Evolutionary conservation across 2,888 invertebrate genomes (phyloP).

Genomic region (Calameuta filiformis): DNA sequence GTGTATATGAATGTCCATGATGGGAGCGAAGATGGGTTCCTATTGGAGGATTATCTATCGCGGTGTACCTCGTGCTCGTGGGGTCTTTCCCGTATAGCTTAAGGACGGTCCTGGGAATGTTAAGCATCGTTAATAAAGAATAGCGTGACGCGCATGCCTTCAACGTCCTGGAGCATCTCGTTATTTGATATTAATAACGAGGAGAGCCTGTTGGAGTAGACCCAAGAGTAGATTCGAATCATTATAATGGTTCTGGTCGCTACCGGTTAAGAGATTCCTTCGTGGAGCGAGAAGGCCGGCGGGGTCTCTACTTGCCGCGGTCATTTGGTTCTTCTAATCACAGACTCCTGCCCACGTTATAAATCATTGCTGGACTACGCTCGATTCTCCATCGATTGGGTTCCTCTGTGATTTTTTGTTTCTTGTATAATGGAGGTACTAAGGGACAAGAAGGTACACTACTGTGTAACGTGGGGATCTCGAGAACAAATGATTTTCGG

Average conservation of each 20-base stretch:
- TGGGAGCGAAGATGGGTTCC: not conserved
- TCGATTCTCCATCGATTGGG: constrained; percentile 44
- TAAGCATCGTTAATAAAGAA: constrained; percentile 64
- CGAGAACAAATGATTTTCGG: not conserved
- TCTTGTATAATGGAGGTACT: not conserved
- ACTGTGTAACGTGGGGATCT: not conserved
- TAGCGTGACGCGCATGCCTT: constrained; percentile 56
- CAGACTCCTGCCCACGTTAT: constrained; percentile 45
- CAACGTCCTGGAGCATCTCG: constrained; percentile 56
- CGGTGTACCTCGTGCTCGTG: not conserved
- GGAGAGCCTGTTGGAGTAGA: constrained; percentile 19
- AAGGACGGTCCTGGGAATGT: constrained; percentile 32
- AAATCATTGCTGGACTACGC: constrained; percentile 46
- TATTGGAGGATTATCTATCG: not conserved
- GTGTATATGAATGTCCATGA: not conserved
- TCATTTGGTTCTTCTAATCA: constrained; percentile 57
- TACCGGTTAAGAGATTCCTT: constrained; percentile 55
- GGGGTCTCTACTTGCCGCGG: constrained; percentile 29
- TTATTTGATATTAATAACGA: constrained; percentile 66
- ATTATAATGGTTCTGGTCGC: constrained; percentile 55
- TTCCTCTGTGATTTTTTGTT: constrained; percentile 35
- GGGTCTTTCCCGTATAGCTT: not conserved
- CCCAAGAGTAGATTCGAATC: constrained; percentile 56
- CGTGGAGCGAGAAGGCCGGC: constrained; percentile 13
- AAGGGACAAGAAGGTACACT: not conserved